Evolutionary conservation across 2,113 vertebrate species (phyloP).

Genomic region (Oncorhynchus kisutch): DNA sequence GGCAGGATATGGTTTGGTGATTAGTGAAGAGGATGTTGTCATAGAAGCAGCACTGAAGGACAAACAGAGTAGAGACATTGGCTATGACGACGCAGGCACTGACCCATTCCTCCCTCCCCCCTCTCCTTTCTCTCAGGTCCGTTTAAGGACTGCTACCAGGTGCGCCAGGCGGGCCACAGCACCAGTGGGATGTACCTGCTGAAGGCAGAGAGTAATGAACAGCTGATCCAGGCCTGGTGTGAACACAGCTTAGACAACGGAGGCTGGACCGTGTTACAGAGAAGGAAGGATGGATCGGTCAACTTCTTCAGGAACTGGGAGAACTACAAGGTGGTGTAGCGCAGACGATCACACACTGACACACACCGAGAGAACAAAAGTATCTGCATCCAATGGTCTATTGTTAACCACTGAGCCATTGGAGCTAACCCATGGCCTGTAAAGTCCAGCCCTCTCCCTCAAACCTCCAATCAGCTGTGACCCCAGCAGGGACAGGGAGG

Average conservation of each 20-base stretch:
- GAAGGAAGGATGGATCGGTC: slow-evolving; percentile 90
- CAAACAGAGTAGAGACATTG: background rate
- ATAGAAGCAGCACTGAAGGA: background rate
- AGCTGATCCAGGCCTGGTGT: slow-evolving; percentile 91
- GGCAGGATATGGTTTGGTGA: background rate
- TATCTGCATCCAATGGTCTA: no score
- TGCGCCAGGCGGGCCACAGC: slow-evolving; percentile 86
- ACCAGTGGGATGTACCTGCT: slow-evolving; percentile 95
- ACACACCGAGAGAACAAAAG: no score
- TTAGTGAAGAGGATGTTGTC: slow-evolving; percentile 1
- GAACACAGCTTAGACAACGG: slow-evolving; percentile 93
- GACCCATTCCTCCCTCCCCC: background rate
- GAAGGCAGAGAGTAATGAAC: slow-evolving; percentile 80
- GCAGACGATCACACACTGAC: background rate
- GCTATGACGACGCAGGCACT: no score
- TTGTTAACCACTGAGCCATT: no score
- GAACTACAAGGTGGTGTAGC: slow-evolving; percentile 85
- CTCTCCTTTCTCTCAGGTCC: slow-evolving; percentile 76
- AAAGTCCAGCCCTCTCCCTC: no score
- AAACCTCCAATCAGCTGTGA: background rate
- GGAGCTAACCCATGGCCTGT: no score
- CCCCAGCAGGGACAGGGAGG: background rate
- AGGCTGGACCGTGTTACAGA: slow-evolving; percentile 96
- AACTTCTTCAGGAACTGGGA: slow-evolving; percentile 99
- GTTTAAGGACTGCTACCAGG: slow-evolving; percentile 92